A percentile compares a stretch with the other conserved stretches of the same genome.
Evolutionary conservation across 2,113 vertebrate genomes (phyloP).

Genomic region (Campylomormyrus tamandua): DNA sequence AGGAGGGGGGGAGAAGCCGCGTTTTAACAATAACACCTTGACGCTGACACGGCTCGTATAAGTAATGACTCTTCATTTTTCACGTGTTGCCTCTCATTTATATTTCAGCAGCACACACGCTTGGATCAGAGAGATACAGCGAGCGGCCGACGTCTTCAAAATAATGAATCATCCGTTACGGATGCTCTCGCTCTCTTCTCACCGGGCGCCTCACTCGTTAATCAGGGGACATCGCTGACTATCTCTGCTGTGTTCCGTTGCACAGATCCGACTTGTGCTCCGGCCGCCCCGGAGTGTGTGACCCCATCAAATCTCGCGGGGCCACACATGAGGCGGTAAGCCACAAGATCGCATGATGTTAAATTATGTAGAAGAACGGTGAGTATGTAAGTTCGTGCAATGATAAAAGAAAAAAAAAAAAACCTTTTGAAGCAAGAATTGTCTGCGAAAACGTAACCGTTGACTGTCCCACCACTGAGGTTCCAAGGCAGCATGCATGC

Average conservation of each 20-base stretch:
- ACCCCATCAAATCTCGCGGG: constrained; percentile 34
- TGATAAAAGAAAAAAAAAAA: background rate
- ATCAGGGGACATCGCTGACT: constrained; percentile 69
- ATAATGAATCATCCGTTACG: constrained; percentile 80
- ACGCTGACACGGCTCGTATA: constrained; percentile 65
- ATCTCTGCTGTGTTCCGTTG: constrained; percentile 41
- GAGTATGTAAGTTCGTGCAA: background rate
- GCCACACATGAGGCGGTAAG: background rate
- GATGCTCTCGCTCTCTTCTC: constrained; percentile 63
- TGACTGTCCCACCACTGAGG: background rate
- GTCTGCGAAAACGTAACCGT: background rate
- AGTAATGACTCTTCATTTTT: constrained; percentile 75
- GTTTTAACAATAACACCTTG: constrained; percentile 69
- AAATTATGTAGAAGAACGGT: background rate
- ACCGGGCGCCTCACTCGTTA: constrained; percentile 64
- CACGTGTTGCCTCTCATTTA: constrained; percentile 80
- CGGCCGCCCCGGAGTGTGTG: constrained; percentile 55
- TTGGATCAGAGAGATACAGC: constrained; percentile 63
- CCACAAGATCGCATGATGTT: background rate
- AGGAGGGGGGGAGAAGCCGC: constrained; percentile 24
- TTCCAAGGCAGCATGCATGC: background rate
- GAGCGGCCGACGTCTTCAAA: constrained; percentile 61
- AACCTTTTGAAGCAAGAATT: background rate
- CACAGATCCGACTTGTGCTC: constrained; percentile 53
- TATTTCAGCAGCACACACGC: constrained; percentile 65